phyloP scores from a whole-genome alignment of 2,797 vertebrate genomes.

The Artibeus jamaicensis region DNA sequence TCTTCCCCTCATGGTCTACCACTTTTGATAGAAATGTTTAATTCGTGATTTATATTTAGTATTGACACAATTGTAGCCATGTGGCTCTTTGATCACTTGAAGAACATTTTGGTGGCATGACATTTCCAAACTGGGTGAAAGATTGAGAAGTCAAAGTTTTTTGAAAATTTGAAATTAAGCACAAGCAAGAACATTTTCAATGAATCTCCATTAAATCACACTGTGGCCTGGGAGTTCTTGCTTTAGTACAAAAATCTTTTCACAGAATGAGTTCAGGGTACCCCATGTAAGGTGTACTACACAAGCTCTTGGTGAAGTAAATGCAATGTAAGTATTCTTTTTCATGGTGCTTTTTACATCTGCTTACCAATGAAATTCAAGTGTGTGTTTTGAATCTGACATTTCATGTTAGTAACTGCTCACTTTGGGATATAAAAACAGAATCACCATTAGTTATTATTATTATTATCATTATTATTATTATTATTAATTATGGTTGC shows the following conservation, averaged over 20 bases:
- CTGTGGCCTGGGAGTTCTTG: not conserved
- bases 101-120: not conserved
- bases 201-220: not conserved
- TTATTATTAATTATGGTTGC: not conserved
- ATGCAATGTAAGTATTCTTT: not conserved
- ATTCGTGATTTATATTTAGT: slow-evolving; percentile 39
- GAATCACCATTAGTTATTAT: not conserved
- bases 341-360: not conserved
- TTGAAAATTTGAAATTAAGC: slow-evolving; percentile 45
- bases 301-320: not conserved
- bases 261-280: not conserved
- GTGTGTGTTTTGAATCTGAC: not conserved
- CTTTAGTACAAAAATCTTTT: not conserved
- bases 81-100: not conserved
- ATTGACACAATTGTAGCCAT: not conserved
- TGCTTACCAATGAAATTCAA: not conserved
- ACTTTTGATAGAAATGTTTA: slow-evolving; percentile 44
- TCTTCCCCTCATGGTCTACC: slow-evolving; percentile 22
- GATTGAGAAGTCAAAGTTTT: not conserved
- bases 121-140: slow-evolving; percentile 18
- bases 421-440: not conserved
- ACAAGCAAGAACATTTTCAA: not conserved
- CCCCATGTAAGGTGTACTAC: not conserved
- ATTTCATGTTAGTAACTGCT: not conserved
- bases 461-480: too few relatives aligned